Conservation (phyloP, 2,797 vertebrate genomes). For the Vultur gryphus region DNA sequence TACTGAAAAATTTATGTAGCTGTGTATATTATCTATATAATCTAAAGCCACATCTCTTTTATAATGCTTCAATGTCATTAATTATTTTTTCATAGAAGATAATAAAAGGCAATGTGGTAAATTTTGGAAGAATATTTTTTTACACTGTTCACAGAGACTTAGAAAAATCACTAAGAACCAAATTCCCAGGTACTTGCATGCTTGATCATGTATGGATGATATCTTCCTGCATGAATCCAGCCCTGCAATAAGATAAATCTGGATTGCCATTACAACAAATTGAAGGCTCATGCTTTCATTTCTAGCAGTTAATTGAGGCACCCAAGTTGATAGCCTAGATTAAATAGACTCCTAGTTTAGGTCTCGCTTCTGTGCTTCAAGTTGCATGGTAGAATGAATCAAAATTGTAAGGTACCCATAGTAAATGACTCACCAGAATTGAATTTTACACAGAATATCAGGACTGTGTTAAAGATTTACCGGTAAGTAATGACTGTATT, state of each 20-base stretch:
- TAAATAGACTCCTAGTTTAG: slow-evolving; percentile 20
- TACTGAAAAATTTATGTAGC: not conserved
- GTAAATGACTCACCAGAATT: not conserved
- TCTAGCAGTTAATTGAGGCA: slow-evolving; percentile 41
- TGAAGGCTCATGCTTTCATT: slow-evolving; percentile 9
- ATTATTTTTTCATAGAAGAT: not conserved
- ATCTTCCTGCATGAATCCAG: not conserved
- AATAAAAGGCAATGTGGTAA: not conserved
- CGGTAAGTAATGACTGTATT: not conserved
- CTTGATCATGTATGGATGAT: not conserved
- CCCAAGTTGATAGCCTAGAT: slow-evolving; percentile 7
- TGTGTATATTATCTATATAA: not conserved
- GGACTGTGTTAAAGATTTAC: not conserved
- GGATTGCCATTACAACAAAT: slow-evolving; percentile 1
- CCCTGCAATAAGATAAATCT: not conserved
- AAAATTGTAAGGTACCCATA: not conserved
- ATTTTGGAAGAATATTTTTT: not conserved
- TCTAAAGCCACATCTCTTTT: not conserved
- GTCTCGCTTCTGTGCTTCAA: slow-evolving; percentile 13
- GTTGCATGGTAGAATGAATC: slow-evolving; percentile 11
- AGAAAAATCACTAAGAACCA: not conserved
- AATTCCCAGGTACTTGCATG: not conserved
- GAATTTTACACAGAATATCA: not conserved
- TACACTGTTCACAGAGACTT: not conserved
- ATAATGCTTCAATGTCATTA: not conserved